These are phyloP conservation scores for Cyprinus carpio DNA, from an alignment of 2,113 vertebrate genomes.

Conservation along the genomic window DNA sequence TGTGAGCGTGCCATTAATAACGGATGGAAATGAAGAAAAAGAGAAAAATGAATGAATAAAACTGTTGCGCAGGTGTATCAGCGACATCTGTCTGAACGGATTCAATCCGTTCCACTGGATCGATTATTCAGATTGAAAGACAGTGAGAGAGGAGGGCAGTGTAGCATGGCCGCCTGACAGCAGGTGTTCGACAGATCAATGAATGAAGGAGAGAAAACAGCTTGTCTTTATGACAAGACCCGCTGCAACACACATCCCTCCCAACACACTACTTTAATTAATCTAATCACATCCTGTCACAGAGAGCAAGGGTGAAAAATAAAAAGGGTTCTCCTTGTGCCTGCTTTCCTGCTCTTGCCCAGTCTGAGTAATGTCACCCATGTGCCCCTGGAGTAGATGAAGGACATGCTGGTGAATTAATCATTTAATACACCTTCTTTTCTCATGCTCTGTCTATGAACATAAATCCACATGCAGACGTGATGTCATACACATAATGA, in stretches of 20 bases:
- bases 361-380: slow-evolving; percentile 44
- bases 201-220: slow-evolving; percentile 69
- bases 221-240: slow-evolving; percentile 69
- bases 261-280: slow-evolving; percentile 75
- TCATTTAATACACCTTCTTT: slow-evolving; percentile 51
- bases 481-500: background rate
- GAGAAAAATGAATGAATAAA: slow-evolving; percentile 13
- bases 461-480: background rate
- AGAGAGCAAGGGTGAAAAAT: slow-evolving; percentile 58
- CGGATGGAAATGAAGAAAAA: background rate
- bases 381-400: slow-evolving; percentile 40
- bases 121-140: slow-evolving; percentile 44
- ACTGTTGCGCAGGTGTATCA: slow-evolving; percentile 44
- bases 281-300: slow-evolving; percentile 72
- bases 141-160: slow-evolving; percentile 43
- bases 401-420: slow-evolving; percentile 56
- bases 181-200: slow-evolving; percentile 74
- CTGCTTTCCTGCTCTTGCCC: background rate
- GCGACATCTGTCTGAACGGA: slow-evolving; percentile 47
- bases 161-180: slow-evolving; percentile 53
- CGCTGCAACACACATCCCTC: slow-evolving; percentile 69
- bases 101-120: slow-evolving; percentile 57
- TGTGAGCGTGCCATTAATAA: slow-evolving; percentile 16
- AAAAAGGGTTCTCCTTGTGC: slow-evolving; percentile 26
- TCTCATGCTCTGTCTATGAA: slow-evolving; percentile 8